Base-by-base conservation (phyloP, 2,797 vertebrate genomes). In the Monodelphis domestica region DNA sequence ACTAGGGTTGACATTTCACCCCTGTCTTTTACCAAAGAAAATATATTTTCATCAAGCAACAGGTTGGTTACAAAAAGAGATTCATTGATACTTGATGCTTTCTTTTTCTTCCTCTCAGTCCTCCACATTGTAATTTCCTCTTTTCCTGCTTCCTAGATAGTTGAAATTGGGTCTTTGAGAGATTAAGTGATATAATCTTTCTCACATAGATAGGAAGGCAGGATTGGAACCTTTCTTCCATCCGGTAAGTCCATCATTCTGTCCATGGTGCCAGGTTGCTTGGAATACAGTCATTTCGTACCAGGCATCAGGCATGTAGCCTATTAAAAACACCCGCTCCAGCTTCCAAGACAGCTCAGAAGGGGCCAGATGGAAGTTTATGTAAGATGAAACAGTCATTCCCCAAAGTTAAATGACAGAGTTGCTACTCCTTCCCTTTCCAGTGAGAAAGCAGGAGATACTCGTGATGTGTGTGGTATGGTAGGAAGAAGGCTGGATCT, bases 1-100 rank as follows among this genome's bases (percentile, higher is more conserved):
- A 38, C 6, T n/a, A 70, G 5, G n/a, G 38, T 78, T 78, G 17
- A 45, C n/a, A 91, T 95, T 96, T 26, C 93, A 54, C 91, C 93
- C 26, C 45, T 88, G 45, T 94, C 70, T 4, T 96, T 95, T 63
- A 54, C 24, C 89, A 89, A 53, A 96, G 26, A 94, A 94, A 3
- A 50, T 6, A 0, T 53, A 0, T 90, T 56, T 91, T 59, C 56
- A 50, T 38, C 89, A 92, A 96, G 24, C 52, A 94, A 21, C 29
- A 91, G 7, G 92, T 95, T 91, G 91, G 50, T 94, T 88, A 88
- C 51, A 93, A 90, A 21, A 91, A 87, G 50, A 12, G 0, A 91
- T 96, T 93, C 92, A 90, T 97, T 95, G 93, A 84, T 93, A 90
- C 53, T 12, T 89, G 38, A 96, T 89, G 45, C 94, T 95, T 95